A percentile compares a stretch with the other conserved stretches of the same genome.
Evolutionary conservation across 2,888 invertebrate species (phyloP).

Genomic region (Morpho helenor): DNA sequence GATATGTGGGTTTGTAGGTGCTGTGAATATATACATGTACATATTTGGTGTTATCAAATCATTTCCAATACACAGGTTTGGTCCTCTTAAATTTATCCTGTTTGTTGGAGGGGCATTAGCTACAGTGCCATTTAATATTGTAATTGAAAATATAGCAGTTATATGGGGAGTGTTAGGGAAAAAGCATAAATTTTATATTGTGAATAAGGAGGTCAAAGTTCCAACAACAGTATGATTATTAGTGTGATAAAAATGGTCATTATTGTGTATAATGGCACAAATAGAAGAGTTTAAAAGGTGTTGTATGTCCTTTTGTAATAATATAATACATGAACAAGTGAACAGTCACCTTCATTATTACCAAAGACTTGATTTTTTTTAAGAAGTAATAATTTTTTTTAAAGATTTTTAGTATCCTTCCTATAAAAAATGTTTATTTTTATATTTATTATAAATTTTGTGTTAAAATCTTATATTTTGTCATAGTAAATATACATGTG

Average conservation of each 20-base stretch:
- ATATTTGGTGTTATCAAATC: conserved; percentile 98
- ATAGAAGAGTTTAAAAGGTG: conserved; percentile 37
- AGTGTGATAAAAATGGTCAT: background rate
- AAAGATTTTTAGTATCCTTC: conserved; percentile 16
- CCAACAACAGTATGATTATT: conserved; percentile 80
- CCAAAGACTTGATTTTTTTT: conserved; percentile 35
- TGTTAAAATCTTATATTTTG: background rate
- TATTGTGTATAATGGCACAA: background rate
- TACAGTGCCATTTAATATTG: conserved; percentile 95
- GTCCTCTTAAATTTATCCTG: conserved; percentile 86
- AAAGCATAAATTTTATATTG: conserved; percentile 98
- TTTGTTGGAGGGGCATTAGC: conserved; percentile 92
- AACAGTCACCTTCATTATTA: conserved; percentile 29
- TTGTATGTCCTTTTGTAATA: conserved; percentile 19
- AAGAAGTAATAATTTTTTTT: conserved; percentile 22
- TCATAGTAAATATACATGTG: background rate
- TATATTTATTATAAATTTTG: conserved; percentile 11
- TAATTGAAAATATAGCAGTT: conserved; percentile 96
- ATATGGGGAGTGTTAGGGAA: conserved; percentile 96
- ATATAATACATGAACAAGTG: conserved; percentile 25
- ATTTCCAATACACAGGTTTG: conserved; percentile 93
- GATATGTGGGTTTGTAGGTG: conserved; percentile 93
- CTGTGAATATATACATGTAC: conserved; percentile 98
- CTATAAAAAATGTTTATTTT: conserved; percentile 24
- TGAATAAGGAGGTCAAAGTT: conserved; percentile 92